phyloP scores from a whole-genome alignment of 2,113 vertebrate genomes.

The Megaceryle maxima region DNA sequence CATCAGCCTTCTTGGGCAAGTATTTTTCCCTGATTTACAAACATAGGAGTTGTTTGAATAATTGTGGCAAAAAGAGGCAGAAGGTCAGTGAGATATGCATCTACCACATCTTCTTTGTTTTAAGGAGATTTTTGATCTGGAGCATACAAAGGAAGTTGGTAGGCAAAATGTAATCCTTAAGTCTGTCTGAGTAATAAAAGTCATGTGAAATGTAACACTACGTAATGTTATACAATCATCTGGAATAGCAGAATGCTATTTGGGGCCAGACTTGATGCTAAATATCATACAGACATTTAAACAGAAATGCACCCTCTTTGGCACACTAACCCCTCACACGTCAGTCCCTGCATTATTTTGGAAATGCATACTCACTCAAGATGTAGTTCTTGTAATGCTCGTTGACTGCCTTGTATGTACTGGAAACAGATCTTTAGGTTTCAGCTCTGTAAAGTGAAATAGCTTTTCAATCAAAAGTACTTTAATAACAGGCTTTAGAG shows the following conservation, averaged over 20 bases:
- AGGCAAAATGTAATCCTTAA: slow-evolving; percentile 15
- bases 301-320: slow-evolving; percentile 35
- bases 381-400: background rate
- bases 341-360: slow-evolving; percentile 29
- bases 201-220: slow-evolving; percentile 24
- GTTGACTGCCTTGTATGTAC: background rate
- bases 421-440: slow-evolving; percentile 10
- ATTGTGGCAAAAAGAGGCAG: background rate
- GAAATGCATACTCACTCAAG: background rate
- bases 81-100: slow-evolving; percentile 23
- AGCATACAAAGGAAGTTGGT: background rate
- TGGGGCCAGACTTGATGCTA: slow-evolving; percentile 39
- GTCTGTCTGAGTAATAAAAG: slow-evolving; percentile 40
- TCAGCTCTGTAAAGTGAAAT: slow-evolving; percentile 1
- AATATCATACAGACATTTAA: slow-evolving; percentile 33
- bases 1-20: slow-evolving; percentile 23
- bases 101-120: background rate
- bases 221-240: slow-evolving; percentile 20
- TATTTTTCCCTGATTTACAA: slow-evolving; percentile 10
- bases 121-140: slow-evolving; percentile 3
- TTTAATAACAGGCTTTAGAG: slow-evolving; percentile 20
- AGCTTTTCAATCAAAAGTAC: background rate
- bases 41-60: background rate
- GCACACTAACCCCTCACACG: background rate
- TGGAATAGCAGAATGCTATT: slow-evolving; percentile 31